A percentile compares a stretch with the other conserved stretches of the same genome.
phyloP scores from a whole-genome alignment of 1,140 invertebrate genomes.

The Aphidius gifuensis region DNA sequence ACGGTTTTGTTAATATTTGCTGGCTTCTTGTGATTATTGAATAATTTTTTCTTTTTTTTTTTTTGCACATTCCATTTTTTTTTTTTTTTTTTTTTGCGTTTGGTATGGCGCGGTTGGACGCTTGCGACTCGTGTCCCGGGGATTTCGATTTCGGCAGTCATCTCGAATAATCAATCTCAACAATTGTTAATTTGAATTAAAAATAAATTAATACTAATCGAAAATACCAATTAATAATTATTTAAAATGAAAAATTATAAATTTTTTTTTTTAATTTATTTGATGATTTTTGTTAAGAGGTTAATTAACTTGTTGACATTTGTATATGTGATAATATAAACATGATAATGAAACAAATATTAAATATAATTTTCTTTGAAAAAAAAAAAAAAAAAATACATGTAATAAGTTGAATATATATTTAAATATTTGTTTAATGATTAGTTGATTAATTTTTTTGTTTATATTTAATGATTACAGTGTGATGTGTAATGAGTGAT shows the following conservation, averaged over 20 bases:
- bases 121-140: constrained; percentile 9
- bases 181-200: constrained; percentile 1
- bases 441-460: neutral
- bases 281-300: constrained; percentile 7
- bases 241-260: neutral
- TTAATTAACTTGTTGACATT: constrained; percentile 9
- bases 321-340: neutral
- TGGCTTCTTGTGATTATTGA: no score
- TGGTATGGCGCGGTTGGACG: neutral
- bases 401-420: neutral
- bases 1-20: no score
- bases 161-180: constrained; percentile 11
- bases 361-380: neutral
- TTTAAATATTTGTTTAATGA: neutral
- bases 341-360: neutral
- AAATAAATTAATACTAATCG: no score
- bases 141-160: constrained; percentile 37
- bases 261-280: neutral
- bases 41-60: no score
- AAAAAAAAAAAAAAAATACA: no score
- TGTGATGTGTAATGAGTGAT: constrained; percentile 56
- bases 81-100: no score
- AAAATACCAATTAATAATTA: neutral
- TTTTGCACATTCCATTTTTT: no score
- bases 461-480: constrained; percentile 36